phyloP scores from a whole-genome alignment of 2,797 vertebrate species.

The Iguana delicatissima region DNA sequence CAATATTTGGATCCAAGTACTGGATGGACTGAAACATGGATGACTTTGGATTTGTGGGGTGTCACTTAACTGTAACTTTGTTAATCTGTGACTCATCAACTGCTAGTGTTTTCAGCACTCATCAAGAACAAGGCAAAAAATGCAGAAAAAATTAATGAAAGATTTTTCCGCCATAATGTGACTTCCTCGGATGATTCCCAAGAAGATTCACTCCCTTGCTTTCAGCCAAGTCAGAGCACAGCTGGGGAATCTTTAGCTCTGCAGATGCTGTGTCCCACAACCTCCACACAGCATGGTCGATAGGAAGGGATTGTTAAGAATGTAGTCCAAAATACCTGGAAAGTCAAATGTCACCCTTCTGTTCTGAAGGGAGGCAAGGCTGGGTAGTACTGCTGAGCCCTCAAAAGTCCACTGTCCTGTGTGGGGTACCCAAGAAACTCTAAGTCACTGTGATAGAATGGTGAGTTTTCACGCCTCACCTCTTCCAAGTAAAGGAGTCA shows the following conservation, averaged over 20 bases:
- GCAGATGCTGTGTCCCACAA: background rate
- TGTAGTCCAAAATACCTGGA: background rate
- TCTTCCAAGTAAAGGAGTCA: background rate
- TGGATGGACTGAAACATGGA: background rate
- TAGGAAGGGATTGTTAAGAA: too few species aligned
- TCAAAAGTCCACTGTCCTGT: background rate
- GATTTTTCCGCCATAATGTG: background rate
- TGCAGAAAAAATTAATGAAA: background rate
- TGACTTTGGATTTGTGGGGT: background rate
- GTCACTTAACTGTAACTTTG: background rate
- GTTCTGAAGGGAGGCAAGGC: background rate
- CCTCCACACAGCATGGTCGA: background rate
- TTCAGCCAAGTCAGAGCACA: background rate
- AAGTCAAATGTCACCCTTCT: background rate
- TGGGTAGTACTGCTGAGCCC: background rate
- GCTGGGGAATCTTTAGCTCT: background rate
- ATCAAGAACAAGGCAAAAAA: background rate
- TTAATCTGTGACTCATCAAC: background rate
- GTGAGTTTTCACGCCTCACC: background rate
- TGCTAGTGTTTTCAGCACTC: background rate
- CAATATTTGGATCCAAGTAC: background rate
- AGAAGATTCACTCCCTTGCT: background rate
- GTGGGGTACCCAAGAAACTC: too few species aligned
- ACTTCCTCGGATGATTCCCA: background rate
- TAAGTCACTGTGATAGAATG: background rate